Percentiles rank a stretch among this genome's conserved stretches.
Conservation (phyloP, 2,113 vertebrate genomes). For the Phalacrocorax pelagicus region DNA sequence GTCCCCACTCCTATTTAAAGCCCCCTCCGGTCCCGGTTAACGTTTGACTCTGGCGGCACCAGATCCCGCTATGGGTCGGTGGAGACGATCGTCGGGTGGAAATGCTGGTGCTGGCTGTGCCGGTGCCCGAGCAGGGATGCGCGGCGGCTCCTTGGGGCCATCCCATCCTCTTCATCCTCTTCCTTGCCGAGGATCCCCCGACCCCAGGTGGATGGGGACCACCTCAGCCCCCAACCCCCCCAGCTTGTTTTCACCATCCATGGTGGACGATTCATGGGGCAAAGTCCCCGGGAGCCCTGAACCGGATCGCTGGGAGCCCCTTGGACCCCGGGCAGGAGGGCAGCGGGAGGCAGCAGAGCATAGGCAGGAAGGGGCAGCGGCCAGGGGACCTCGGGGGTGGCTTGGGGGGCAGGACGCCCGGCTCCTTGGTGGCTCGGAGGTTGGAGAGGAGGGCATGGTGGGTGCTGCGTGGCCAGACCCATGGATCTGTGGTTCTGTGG, state of each 20-base stretch:
- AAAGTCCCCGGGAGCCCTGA: background rate
- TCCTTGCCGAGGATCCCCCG: rapidly evolving
- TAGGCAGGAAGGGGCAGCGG: background rate
- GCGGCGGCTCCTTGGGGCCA: rapidly evolving
- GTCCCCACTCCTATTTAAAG: background rate
- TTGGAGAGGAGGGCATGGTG: rapidly evolving
- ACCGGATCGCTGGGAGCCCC: background rate
- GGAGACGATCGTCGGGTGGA: background rate
- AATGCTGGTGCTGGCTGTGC: rapidly evolving
- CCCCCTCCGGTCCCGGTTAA: background rate
- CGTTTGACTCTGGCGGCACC: background rate
- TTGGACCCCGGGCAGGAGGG: slow-evolving; percentile 8
- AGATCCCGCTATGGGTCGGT: background rate
- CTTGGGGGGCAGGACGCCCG: background rate
- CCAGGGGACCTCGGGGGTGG: background rate
- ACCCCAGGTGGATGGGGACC: rapidly evolving
- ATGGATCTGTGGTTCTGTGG: background rate
- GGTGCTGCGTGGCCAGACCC: rapidly evolving
- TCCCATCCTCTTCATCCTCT: background rate
- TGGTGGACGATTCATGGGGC: background rate
- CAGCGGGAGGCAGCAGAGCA: background rate
- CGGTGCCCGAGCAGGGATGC: rapidly evolving
- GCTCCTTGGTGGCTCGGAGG: no score
- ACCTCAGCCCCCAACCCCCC: rapidly evolving
- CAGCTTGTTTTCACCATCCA: rapidly evolving